These are phyloP conservation scores for Mythimna loreyi DNA, from an alignment of 2,888 invertebrate genomes.

Conservation along the genomic window DNA sequence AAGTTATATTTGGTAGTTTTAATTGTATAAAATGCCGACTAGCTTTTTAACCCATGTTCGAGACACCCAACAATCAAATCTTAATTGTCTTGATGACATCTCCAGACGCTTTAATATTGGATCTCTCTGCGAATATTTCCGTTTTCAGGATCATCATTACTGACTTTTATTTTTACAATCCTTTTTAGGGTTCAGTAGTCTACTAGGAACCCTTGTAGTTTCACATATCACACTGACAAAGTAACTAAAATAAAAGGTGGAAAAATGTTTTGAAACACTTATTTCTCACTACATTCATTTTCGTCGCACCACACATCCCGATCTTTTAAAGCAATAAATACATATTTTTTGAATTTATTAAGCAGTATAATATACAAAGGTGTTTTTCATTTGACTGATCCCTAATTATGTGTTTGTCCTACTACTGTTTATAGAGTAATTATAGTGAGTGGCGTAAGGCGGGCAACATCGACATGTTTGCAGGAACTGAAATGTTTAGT, in stretches of 20 bases:
- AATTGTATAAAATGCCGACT: constrained; percentile 2
- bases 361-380: background rate
- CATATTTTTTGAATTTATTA: background rate
- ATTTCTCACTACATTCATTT: background rate
- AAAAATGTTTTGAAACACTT: too few relatives aligned
- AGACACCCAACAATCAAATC: constrained; percentile 43
- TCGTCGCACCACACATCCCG: background rate
- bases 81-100: constrained; percentile 30
- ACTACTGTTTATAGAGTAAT: constrained; percentile 21
- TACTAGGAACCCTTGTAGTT: too few relatives aligned
- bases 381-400: background rate
- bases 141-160: constrained; percentile 39
- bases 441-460: constrained; percentile 7
- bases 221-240: too few relatives aligned
- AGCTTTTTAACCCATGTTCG: constrained; percentile 42
- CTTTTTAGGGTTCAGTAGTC: too few relatives aligned
- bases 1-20: background rate
- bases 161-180: too few relatives aligned
- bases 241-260: too few relatives aligned
- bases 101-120: background rate
- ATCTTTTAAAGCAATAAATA: too few relatives aligned
- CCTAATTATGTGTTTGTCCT: background rate
- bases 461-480: constrained; percentile 41
- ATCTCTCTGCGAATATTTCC: constrained; percentile 30
- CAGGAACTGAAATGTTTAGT: constrained; percentile 34